These are phyloP conservation scores for Pristionchus japonicus DNA, from an alignment of 2,888 invertebrate genomes.

Conservation along the genomic window DNA sequence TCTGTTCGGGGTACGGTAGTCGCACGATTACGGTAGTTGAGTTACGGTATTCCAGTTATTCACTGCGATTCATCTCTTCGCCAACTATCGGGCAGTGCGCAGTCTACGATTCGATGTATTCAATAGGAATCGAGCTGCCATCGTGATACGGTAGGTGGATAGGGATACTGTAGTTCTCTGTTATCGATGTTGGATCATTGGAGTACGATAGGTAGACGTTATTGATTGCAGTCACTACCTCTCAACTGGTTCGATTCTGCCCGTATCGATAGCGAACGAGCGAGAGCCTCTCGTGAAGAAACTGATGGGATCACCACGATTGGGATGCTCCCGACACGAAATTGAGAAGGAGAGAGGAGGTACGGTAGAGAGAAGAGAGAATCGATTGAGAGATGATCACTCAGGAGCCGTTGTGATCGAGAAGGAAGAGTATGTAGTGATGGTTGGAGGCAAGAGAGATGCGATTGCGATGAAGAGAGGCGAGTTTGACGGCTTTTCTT, in stretches of 20 bases:
- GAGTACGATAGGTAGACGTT: background rate
- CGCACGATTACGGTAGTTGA: background rate
- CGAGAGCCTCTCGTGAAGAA: constrained; percentile 52
- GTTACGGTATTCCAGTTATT: constrained; percentile 78
- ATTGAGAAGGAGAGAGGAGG: background rate
- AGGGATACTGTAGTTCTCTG: background rate
- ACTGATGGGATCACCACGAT: constrained; percentile 47
- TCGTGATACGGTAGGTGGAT: constrained; percentile 51
- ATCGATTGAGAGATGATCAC: background rate
- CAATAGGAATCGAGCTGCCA: constrained; percentile 59
- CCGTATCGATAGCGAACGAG: constrained; percentile 48
- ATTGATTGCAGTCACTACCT: constrained; percentile 47
- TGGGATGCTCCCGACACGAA: constrained; percentile 49
- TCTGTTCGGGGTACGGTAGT: constrained; percentile 80
- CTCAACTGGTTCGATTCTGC: constrained; percentile 17
- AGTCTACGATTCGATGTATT: constrained; percentile 60
- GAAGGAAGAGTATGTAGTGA: background rate
- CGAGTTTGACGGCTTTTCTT: background rate
- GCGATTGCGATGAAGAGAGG: constrained; percentile 26
- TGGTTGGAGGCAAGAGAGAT: background rate
- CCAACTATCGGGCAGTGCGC: constrained; percentile 82
- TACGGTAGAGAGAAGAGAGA: background rate
- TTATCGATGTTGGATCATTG: background rate
- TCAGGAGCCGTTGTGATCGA: constrained; percentile 1
- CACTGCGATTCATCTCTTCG: constrained; percentile 86